Conservation (phyloP, 2,797 vertebrate genomes). For the Alcedo quadribrachys region DNA sequence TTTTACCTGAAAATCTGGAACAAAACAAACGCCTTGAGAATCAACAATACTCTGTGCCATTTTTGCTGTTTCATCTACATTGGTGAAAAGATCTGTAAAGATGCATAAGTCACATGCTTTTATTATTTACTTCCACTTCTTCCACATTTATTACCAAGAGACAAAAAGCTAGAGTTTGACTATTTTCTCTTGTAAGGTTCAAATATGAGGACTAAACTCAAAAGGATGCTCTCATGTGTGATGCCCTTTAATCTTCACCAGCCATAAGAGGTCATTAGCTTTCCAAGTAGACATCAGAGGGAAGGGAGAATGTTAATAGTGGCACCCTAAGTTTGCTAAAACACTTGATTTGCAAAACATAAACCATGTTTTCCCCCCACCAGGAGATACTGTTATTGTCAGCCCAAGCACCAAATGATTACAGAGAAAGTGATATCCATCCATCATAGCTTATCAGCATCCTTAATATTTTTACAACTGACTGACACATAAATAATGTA, state of each 20-base stretch:
- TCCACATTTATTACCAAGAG: background rate
- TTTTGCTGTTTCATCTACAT: conserved; percentile 85
- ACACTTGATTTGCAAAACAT: background rate
- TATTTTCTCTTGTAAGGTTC: background rate
- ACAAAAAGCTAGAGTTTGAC: background rate
- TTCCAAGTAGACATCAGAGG: background rate
- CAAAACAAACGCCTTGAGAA: conserved; percentile 93
- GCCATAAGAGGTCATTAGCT: background rate
- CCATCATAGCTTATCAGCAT: background rate
- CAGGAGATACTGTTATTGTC: background rate
- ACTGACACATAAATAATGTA: background rate
- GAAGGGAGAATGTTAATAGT: background rate
- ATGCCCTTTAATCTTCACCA: background rate
- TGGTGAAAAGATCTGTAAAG: conserved; percentile 88
- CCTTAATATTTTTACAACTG: background rate
- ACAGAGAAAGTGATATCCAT: background rate
- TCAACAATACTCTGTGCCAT: conserved; percentile 88
- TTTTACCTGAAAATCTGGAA: conserved; percentile 93
- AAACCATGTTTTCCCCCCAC: rapidly evolving
- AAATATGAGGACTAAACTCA: background rate
- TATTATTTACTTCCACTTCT: background rate
- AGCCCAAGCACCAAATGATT: background rate
- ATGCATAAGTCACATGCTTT: background rate
- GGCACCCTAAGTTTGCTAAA: background rate
- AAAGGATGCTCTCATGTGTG: background rate